These are phyloP conservation scores for Dryobota labecula DNA, from an alignment of 2,888 invertebrate genomes.

Conservation along the genomic window DNA sequence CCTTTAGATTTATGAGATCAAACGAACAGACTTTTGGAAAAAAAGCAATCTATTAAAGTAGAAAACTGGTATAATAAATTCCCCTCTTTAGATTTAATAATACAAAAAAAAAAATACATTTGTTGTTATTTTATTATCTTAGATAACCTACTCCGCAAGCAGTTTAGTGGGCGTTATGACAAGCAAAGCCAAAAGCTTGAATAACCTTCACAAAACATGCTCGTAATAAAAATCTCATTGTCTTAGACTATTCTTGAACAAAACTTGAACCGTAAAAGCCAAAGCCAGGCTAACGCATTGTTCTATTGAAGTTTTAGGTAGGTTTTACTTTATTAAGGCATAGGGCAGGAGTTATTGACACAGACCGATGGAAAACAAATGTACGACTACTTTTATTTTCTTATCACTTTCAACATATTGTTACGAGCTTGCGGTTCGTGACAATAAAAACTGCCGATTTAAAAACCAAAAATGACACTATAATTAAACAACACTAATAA, in stretches of 20 bases:
- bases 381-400: too few species aligned
- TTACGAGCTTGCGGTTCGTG: too few species aligned
- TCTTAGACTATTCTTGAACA: conserved; percentile 11
- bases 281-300: not conserved
- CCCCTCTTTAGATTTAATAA: not conserved
- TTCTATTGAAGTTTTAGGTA: not conserved
- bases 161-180: not conserved
- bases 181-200: not conserved
- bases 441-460: too few species aligned
- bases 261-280: not conserved
- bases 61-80: not conserved
- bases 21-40: not conserved
- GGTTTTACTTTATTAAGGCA: not conserved
- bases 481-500: too few species aligned
- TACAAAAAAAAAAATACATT: not conserved
- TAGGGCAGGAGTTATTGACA: not conserved
- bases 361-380: not conserved
- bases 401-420: not conserved
- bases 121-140: conserved; percentile 8
- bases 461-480: too few species aligned
- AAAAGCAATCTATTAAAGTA: not conserved
- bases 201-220: conserved; percentile 9
- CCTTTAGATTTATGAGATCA: not conserved
- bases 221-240: conserved; percentile 24
- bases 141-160: conserved; percentile 2